A percentile compares a stretch with the other conserved stretches of the same genome.
Evolutionary conservation across 2,113 vertebrate genomes (phyloP).

Genomic region (Etheostoma cragini): DNA sequence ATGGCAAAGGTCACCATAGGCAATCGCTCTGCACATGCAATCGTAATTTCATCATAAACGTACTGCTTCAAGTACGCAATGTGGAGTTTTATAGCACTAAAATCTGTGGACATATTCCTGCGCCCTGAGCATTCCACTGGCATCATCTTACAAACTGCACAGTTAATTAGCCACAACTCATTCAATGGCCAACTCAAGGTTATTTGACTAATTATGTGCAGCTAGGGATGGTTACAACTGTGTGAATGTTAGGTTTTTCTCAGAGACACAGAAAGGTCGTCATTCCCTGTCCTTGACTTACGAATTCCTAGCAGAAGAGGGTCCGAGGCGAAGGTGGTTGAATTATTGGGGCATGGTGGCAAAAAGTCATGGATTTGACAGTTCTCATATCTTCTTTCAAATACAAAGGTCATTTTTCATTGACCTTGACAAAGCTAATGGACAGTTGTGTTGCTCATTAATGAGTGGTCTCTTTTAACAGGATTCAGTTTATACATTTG

Average conservation of each 20-base stretch:
- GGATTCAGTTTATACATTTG: not conserved
- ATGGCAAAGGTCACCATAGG: constrained; percentile 17
- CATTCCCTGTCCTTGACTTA: constrained; percentile 34
- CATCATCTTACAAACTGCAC: constrained; percentile 48
- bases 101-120: constrained; percentile 32
- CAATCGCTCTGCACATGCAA: constrained; percentile 2
- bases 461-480: not conserved
- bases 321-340: constrained; percentile 32
- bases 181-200: constrained; percentile 74
- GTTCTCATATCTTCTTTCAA: constrained; percentile 10
- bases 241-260: constrained; percentile 32
- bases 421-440: no score
- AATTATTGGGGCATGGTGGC: constrained; percentile 27
- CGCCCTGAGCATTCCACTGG: not conserved
- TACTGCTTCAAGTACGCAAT: not conserved
- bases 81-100: constrained; percentile 30
- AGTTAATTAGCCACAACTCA: constrained; percentile 78
- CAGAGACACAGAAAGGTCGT: constrained; percentile 48
- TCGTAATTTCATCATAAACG: constrained; percentile 20
- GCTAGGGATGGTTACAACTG: constrained; percentile 57
- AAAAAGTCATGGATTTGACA: constrained; percentile 23
- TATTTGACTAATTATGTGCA: constrained; percentile 75
- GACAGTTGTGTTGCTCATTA: not conserved
- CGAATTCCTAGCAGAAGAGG: constrained; percentile 2
- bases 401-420: constrained; percentile 57